Conservation (phyloP, 2,888 invertebrate species). For the Augochlorella aurata region DNA sequence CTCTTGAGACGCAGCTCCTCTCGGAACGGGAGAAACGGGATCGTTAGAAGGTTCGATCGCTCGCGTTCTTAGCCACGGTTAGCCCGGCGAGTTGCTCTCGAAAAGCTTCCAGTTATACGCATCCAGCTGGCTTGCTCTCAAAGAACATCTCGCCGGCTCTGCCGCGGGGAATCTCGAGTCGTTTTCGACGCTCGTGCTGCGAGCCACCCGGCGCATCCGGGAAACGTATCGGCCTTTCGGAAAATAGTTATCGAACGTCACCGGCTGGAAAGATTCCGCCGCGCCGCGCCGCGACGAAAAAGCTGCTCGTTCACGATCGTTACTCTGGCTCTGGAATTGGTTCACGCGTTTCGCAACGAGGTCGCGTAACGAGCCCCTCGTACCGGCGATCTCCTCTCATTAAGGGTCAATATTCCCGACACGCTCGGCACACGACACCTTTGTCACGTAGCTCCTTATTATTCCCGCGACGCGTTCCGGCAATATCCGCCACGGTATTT, state of each 20-base stretch:
- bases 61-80: too few relatives aligned
- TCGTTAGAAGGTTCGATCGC: too few relatives aligned
- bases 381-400: constrained; percentile 14
- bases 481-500: constrained; percentile 39
- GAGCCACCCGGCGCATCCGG: not conserved
- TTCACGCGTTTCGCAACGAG: constrained; percentile 6
- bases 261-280: not conserved
- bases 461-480: constrained; percentile 32
- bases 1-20: too few relatives aligned
- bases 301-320: not conserved
- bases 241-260: not conserved
- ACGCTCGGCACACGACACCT: constrained; percentile 2
- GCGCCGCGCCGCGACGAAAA: not conserved
- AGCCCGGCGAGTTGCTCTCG: too few relatives aligned
- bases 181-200: too few relatives aligned
- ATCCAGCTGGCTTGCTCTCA: too few relatives aligned
- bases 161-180: too few relatives aligned
- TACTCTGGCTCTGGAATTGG: not conserved
- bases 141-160: too few relatives aligned
- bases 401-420: constrained; percentile 20
- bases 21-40: too few relatives aligned
- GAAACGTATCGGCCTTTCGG: not conserved
- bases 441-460: constrained; percentile 48
- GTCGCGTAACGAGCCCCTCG: not conserved
- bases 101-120: too few relatives aligned